These are phyloP conservation scores for Kuschelorhynchus macadamiae DNA, from an alignment of 2,888 invertebrate genomes.

Conservation along the genomic window DNA sequence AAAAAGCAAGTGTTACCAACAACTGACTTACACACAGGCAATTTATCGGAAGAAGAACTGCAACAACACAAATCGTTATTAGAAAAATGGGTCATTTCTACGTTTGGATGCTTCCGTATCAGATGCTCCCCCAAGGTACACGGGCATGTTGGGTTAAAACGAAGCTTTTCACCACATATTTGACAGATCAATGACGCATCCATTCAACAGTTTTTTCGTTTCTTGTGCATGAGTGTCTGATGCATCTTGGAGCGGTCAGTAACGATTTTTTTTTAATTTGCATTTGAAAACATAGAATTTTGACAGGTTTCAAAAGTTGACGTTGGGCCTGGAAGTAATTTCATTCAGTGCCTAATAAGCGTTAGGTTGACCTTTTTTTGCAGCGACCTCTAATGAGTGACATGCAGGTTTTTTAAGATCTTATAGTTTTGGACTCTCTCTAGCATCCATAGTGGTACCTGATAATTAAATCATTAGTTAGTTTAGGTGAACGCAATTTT, in stretches of 20 bases:
- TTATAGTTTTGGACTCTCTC: too few species aligned
- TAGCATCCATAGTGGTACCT: too few species aligned
- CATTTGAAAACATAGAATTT: slow-evolving; percentile 9
- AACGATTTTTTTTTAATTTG: slow-evolving; percentile 16
- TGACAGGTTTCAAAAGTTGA: not conserved
- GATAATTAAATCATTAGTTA: too few species aligned
- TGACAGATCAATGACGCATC: slow-evolving; percentile 55
- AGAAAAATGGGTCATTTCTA: slow-evolving; percentile 60
- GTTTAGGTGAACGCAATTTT: too few species aligned
- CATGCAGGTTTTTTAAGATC: too few species aligned
- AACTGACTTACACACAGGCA: slow-evolving; percentile 23
- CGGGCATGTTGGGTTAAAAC: slow-evolving; percentile 56
- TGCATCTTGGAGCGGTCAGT: slow-evolving; percentile 28
- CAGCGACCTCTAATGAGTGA: too few species aligned
- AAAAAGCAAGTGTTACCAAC: not conserved
- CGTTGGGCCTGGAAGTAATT: too few species aligned
- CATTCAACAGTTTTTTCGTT: slow-evolving; percentile 39
- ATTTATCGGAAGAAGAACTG: slow-evolving; percentile 21
- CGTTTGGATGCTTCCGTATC: slow-evolving; percentile 60
- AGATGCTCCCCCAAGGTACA: slow-evolving; percentile 62
- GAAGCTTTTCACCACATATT: slow-evolving; percentile 61
- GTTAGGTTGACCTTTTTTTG: too few species aligned
- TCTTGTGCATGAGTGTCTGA: slow-evolving; percentile 35
- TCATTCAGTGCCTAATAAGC: too few species aligned
- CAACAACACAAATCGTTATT: slow-evolving; percentile 42